These are phyloP conservation scores for Aphelenchoides avenae DNA, from an alignment of 1,140 invertebrate genomes.

Conservation along the genomic window DNA sequence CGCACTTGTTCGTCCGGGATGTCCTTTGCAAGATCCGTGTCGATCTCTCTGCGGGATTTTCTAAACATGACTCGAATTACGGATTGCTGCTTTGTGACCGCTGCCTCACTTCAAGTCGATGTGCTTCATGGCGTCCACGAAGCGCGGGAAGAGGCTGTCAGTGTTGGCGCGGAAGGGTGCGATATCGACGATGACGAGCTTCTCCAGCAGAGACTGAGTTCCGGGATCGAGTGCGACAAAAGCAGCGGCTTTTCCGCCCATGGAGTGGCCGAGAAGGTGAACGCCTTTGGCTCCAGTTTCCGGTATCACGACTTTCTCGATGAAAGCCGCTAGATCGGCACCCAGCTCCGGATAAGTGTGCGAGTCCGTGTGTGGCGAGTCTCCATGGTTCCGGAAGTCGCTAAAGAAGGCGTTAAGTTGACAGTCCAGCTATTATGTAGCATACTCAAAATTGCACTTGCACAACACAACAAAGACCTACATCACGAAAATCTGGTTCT, in stretches of 20 bases:
- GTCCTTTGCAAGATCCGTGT: slow-evolving; percentile 16
- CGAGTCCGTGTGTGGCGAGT: slow-evolving; percentile 27
- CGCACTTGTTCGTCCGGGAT: slow-evolving; percentile 62
- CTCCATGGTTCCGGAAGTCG: slow-evolving; percentile 52
- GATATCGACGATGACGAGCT: slow-evolving; percentile 47
- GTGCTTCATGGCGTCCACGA: slow-evolving; percentile 39
- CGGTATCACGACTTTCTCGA: slow-evolving; percentile 22
- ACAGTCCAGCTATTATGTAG: too few species aligned
- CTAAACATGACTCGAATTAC: too few species aligned
- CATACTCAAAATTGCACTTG: too few species aligned
- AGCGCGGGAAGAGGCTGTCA: slow-evolving; percentile 23
- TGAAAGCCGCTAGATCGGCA: slow-evolving; percentile 41
- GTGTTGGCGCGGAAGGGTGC: slow-evolving; percentile 9
- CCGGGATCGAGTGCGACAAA: slow-evolving; percentile 32
- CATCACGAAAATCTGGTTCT: slow-evolving; percentile 41
- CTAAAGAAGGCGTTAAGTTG: slow-evolving; percentile 1
- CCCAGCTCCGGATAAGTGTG: slow-evolving; percentile 47
- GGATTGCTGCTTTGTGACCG: too few species aligned
- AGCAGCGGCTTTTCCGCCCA: slow-evolving; percentile 50
- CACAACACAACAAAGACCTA: slow-evolving; percentile 25
- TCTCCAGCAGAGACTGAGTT: slow-evolving; percentile 23
- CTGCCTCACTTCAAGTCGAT: slow-evolving; percentile 37
- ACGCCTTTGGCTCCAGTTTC: slow-evolving; percentile 26
- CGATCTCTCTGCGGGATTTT: slow-evolving; percentile 33
- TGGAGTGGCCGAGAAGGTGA: slow-evolving; percentile 49